phyloP scores from a whole-genome alignment of 2,888 invertebrate species.

The Oxyteleia sp. region DNA sequence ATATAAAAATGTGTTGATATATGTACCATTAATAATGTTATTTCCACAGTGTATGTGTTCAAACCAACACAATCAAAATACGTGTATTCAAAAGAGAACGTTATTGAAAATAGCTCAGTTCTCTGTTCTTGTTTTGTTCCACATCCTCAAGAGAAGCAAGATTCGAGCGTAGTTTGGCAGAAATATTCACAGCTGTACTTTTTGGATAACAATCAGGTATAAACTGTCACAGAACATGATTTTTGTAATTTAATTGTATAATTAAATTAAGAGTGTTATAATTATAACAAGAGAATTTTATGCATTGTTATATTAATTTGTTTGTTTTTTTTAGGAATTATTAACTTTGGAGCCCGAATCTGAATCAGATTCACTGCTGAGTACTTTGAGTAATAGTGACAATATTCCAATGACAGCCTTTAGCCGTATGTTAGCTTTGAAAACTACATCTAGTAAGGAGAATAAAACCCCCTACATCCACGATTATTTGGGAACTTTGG shows the following conservation, averaged over 20 bases:
- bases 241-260: conserved; percentile 1
- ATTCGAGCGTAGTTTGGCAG: conserved; percentile 88
- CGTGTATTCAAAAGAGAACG: conserved; percentile 88
- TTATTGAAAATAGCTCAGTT: conserved; percentile 87
- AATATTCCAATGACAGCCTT: conserved; percentile 88
- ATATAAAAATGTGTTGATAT: too few species aligned
- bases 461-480: conserved; percentile 81
- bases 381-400: conserved; percentile 85
- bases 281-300: not conserved
- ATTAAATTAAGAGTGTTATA: not conserved
- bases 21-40: conserved; percentile 12
- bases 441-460: conserved; percentile 82
- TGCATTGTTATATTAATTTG: not conserved
- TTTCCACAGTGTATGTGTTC: conserved; percentile 90
- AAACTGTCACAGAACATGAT: not conserved
- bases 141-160: conserved; percentile 86
- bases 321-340: conserved; percentile 86
- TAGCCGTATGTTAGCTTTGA: conserved; percentile 87
- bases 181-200: conserved; percentile 90
- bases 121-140: conserved; percentile 89
- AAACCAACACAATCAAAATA: conserved; percentile 89
- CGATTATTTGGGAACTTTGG: conserved; percentile 85
- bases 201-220: conserved; percentile 89
- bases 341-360: conserved; percentile 87
- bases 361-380: conserved; percentile 85